Percentiles rank a stretch among this genome's conserved stretches.
These are phyloP conservation scores for Leuciscus idus DNA, from an alignment of 2,113 vertebrate species.

Conservation along the genomic window DNA sequence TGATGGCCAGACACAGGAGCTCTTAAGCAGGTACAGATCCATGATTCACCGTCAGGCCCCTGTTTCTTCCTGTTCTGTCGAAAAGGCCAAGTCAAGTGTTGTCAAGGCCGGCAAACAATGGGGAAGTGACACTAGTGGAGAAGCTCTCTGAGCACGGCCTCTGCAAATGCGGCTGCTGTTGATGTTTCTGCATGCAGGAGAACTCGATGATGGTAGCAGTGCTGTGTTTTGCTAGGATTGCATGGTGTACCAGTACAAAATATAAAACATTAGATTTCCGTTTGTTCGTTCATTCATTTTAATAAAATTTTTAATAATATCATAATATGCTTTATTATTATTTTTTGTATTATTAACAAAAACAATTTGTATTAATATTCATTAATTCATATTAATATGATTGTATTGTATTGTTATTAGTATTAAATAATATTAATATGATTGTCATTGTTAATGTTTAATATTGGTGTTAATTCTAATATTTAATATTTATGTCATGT, in stretches of 20 bases:
- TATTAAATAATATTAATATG: background rate
- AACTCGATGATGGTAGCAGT: background rate
- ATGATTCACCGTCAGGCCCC: conserved; percentile 41
- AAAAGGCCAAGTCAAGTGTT: conserved; percentile 28
- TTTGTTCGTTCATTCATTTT: background rate
- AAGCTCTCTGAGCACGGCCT: conserved; percentile 1
- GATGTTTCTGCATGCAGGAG: conserved; percentile 9
- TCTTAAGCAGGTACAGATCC: conserved; percentile 31
- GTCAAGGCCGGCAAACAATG: conserved; percentile 34
- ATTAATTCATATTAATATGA: background rate
- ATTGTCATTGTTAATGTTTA: too few relatives aligned
- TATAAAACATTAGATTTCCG: too few relatives aligned
- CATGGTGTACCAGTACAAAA: background rate
- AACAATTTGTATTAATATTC: background rate
- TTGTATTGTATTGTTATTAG: background rate
- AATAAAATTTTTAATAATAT: too few relatives aligned
- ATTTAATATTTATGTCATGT: too few relatives aligned
- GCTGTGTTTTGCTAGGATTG: background rate
- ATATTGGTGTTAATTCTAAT: too few relatives aligned
- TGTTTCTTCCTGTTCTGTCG: conserved; percentile 25
- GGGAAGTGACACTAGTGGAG: conserved; percentile 6
- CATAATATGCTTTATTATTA: too few relatives aligned
- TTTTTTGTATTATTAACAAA: too few relatives aligned
- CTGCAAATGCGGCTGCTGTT: background rate
- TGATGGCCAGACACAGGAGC: conserved; percentile 7